These are phyloP conservation scores for Hexactinellida sp. DNA, from an alignment of 37 sponge, comb jelly and placozoan species.

Conservation along the genomic window DNA sequence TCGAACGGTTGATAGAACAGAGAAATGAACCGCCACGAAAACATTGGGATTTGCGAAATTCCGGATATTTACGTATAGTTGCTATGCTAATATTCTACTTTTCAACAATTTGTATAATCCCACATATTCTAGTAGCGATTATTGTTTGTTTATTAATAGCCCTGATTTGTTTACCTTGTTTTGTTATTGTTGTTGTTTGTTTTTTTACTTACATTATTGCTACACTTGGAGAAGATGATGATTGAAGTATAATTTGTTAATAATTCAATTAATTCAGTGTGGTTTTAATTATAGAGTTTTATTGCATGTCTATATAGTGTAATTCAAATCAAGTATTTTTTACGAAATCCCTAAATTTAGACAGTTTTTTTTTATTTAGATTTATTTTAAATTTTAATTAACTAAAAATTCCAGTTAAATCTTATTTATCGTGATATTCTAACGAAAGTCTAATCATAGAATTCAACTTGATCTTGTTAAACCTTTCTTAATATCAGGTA, in stretches of 20 bases:
- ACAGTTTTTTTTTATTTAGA: no score
- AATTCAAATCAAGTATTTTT: no score
- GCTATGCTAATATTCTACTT: conserved; percentile 7
- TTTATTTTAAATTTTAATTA: no score
- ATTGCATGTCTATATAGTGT: no score
- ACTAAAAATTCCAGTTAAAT: no score
- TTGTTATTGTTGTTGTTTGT: background rate
- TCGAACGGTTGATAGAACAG: background rate
- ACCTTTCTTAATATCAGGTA: no score
- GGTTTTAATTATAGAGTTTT: background rate
- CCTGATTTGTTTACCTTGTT: background rate
- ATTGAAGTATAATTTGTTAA: background rate
- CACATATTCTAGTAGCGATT: background rate
- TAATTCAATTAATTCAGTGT: background rate
- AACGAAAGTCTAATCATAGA: no score
- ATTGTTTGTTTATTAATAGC: background rate
- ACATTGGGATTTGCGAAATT: background rate
- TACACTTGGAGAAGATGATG: background rate
- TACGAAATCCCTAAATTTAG: no score
- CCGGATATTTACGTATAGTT: background rate
- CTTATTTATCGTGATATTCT: no score
- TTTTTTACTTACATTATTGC: background rate
- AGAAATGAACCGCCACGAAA: background rate
- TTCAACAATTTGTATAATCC: background rate
- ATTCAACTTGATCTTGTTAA: no score